Percentiles rank a stretch among this genome's conserved stretches.
Conservation (phyloP, 2,797 vertebrate species). For the Bucorvus abyssinicus region DNA sequence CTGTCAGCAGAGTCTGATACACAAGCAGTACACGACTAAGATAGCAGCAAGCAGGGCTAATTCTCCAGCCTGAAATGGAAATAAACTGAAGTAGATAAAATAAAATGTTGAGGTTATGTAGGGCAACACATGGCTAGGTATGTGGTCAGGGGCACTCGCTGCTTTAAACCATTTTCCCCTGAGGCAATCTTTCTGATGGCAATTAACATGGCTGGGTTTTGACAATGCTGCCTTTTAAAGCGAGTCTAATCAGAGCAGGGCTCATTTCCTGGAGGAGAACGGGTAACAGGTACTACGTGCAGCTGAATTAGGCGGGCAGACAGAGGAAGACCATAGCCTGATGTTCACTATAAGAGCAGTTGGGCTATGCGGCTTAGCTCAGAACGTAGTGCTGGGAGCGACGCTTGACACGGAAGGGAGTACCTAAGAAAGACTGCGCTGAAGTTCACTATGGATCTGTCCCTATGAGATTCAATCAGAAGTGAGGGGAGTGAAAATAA, state of each 20-base stretch:
- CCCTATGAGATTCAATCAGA: neutral
- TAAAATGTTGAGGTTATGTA: neutral
- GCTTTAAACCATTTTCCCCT: neutral
- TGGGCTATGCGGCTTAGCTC: neutral
- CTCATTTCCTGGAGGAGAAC: conserved; percentile 24
- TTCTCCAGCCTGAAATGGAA: neutral
- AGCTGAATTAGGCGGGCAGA: neutral
- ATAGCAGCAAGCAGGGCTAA: neutral
- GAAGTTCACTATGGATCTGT: neutral
- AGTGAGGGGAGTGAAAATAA: neutral
- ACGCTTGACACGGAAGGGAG: neutral
- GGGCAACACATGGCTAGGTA: conserved; percentile 3
- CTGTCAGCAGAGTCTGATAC: neutral
- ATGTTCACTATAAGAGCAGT: neutral
- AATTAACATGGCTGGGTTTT: neutral
- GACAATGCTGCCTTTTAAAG: conserved; percentile 3
- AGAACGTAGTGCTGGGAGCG: rapidly evolving
- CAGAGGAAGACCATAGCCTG: neutral
- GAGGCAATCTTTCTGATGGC: neutral
- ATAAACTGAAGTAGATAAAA: conserved; percentile 15
- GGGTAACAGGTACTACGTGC: conserved; percentile 14
- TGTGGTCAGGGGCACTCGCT: neutral
- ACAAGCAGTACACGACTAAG: neutral
- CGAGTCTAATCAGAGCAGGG: neutral
- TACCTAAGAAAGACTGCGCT: neutral